Conservation (phyloP, 2,888 invertebrate genomes). For the Hypolimnas misippus region DNA sequence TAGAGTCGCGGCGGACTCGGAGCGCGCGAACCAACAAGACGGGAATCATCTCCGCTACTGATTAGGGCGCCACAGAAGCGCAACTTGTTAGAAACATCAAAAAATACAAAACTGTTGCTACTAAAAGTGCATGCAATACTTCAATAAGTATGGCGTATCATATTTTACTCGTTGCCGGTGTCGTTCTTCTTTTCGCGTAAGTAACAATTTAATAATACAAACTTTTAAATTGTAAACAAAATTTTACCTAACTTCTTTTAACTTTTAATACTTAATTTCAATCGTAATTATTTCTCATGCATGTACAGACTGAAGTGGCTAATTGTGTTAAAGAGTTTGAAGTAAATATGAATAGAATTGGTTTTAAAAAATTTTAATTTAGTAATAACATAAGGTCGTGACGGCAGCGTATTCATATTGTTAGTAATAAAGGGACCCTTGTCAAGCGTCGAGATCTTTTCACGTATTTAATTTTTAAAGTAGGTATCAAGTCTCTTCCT, state of each 20-base stretch:
- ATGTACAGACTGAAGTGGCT: no score
- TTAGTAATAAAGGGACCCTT: no score
- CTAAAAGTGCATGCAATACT: slow-evolving; percentile 9
- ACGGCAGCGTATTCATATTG: no score
- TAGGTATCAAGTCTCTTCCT: no score
- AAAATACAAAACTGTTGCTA: slow-evolving; percentile 10
- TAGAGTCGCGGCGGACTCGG: slow-evolving; percentile 47
- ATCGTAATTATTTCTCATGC: no score
- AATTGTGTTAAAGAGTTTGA: no score
- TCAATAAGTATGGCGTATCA: slow-evolving; percentile 16
- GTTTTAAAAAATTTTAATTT: no score
- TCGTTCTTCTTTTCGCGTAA: slow-evolving; percentile 33
- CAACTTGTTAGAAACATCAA: slow-evolving; percentile 15
- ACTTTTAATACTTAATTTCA: background rate
- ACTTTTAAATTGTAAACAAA: background rate
- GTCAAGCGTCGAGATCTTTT: no score
- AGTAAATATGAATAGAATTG: no score
- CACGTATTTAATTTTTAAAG: no score
- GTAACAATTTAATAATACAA: slow-evolving; percentile 14
- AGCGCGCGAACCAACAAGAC: slow-evolving; percentile 50
- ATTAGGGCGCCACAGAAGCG: slow-evolving; percentile 19
- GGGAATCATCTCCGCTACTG: slow-evolving; percentile 41
- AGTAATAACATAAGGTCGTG: no score
- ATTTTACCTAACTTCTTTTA: background rate
- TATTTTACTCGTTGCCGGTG: slow-evolving; percentile 7